These are phyloP conservation scores for Lophura nycthemera DNA, from an alignment of 2,113 vertebrate genomes.

Conservation along the genomic window DNA sequence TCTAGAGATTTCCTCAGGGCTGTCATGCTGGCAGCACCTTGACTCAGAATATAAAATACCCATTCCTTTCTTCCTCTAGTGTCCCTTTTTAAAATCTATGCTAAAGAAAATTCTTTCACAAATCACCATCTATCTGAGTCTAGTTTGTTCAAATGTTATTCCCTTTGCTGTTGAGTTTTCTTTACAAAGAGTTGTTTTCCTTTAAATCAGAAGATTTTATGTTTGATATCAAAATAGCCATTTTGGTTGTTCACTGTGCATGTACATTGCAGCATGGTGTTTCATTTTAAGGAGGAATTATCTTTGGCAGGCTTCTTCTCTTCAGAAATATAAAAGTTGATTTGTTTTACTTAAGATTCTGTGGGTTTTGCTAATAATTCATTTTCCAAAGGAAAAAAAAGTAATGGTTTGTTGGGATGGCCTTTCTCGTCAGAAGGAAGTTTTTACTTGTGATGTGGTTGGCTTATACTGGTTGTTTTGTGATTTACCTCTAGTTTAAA, in stretches of 20 bases:
- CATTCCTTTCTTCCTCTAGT: fast-evolving
- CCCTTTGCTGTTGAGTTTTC: not conserved
- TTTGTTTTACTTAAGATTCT: not conserved
- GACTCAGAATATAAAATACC: not conserved
- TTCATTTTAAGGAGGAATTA: not conserved
- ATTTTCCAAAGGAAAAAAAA: not conserved
- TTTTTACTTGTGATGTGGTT: not conserved
- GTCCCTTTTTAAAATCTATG: not conserved
- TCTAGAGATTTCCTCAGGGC: not conserved
- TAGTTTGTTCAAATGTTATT: not conserved
- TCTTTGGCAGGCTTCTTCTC: not conserved
- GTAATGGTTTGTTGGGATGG: not conserved
- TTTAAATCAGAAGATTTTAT: not conserved
- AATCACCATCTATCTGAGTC: not conserved
- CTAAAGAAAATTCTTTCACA: not conserved
- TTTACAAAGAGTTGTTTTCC: not conserved
- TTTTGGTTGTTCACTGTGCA: not conserved
- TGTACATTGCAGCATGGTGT: not conserved
- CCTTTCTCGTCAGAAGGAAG: not conserved
- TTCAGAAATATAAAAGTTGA: not conserved
- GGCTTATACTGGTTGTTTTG: not conserved
- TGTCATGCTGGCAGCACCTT: not conserved
- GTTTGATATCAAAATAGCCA: not conserved
- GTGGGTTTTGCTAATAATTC: not conserved
- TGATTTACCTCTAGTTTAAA: not conserved